Evolutionary conservation across 2,888 invertebrate genomes (phyloP), one percentile per base, ranked within the genome.

Genomic region (Platycheirus albimanus): DNA sequence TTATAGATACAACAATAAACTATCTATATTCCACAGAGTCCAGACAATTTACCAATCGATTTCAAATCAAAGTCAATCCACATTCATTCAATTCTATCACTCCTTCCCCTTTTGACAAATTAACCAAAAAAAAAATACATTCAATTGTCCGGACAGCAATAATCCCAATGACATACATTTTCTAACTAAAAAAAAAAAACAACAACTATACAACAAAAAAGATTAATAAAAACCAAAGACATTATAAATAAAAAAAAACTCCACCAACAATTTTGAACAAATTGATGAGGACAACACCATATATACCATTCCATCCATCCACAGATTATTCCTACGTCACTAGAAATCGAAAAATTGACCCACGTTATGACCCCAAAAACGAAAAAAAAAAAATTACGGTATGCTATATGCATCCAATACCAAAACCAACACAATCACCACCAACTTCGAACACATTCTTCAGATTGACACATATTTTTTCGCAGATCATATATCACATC

Each of bases 401-500:
- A 24, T 24, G 69, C 56, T 71, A 64, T 80, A 47, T 45, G 36
- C 20, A 5, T 38, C 24, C 47, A 33, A 33, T 36, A 43, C 11
- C n/a, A 38, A n/a, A n/a, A 36, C 36, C 41, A 13, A 51, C 63
- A 67, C 49, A 36, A 30, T 11, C 15, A 38, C 58, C 17, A 3
- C 36, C 30, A 11, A 47, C n/a, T n/a, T n/a, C 41, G 43, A 58
- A 76, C 64, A 83, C 83, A 78, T 83, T 83, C 83, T 69, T 78
- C 78, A 83, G 83, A 83, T 83, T 83, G 83, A 83, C 83, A 83
- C 83, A 83, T 83, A 83, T 83, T 83, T 83, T 81, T 83, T 83
- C 83, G 83, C 83, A 83, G 78, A 86, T 87, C 86, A 85, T 87
- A 87, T 89, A 89, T 88, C 88, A 88, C 86, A 89, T 89, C 88